phyloP scores from a whole-genome alignment of 2,113 vertebrate species.

The Psammodynastes pulverulentus region DNA sequence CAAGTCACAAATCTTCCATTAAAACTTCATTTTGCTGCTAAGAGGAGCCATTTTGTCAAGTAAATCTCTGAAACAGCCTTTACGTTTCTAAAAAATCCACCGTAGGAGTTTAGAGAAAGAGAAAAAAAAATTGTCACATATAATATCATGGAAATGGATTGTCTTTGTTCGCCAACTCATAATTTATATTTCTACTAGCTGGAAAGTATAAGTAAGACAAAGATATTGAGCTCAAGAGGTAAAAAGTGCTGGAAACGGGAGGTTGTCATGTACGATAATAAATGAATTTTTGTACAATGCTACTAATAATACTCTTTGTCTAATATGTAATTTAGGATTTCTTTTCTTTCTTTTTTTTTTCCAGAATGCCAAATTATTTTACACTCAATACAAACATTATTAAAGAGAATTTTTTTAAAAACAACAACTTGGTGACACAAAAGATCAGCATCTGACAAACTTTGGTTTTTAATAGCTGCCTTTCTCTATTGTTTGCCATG shows the following conservation, averaged over 20 bases:
- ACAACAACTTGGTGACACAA: neutral
- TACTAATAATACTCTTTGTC: constrained; percentile 5
- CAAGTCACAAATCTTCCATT: neutral
- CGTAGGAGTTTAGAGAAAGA: neutral
- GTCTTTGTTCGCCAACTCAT: neutral
- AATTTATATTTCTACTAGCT: neutral
- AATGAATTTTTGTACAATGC: neutral
- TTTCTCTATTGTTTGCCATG: neutral
- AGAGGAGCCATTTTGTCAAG: neutral
- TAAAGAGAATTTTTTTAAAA: neutral
- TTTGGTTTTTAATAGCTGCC: constrained; percentile 1
- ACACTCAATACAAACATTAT: constrained; percentile 29
- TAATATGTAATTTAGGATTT: constrained; percentile 11
- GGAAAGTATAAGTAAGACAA: fast-evolving
- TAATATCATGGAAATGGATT: neutral
- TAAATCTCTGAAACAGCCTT: neutral
- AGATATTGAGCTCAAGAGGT: neutral
- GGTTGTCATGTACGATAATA: neutral
- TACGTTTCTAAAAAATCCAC: neutral
- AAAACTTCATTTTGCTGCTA: neutral
- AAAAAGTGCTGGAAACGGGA: neutral
- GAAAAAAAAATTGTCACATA: neutral
- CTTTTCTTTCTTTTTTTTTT: neutral
- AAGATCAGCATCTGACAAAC: neutral
- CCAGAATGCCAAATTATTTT: neutral